phyloP scores from a whole-genome alignment of 1,140 invertebrate genomes.

The Apis florea region DNA sequence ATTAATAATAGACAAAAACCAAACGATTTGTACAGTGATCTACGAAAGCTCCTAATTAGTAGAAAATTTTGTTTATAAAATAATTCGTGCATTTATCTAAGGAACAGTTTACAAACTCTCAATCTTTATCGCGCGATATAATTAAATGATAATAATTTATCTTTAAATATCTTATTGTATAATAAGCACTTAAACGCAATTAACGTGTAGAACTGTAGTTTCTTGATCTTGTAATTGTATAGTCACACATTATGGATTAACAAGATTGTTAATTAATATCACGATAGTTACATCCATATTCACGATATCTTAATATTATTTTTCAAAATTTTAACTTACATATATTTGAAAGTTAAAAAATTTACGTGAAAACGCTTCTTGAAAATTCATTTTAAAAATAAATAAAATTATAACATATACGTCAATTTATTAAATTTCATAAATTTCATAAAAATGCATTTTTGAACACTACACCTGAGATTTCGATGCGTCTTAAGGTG shows the following conservation, averaged over 20 bases:
- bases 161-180: not conserved
- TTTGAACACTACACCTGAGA: conserved; percentile 3
- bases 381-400: not conserved
- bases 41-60: conserved; percentile 11
- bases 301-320: not conserved
- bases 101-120: not conserved
- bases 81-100: conserved; percentile 14
- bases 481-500: not conserved
- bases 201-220: not conserved
- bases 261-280: not conserved
- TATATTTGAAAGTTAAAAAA: not conserved
- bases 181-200: not conserved
- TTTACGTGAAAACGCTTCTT: not conserved
- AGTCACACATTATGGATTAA: not conserved
- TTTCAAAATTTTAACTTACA: not conserved
- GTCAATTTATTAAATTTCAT: too few relatives aligned
- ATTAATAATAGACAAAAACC: not conserved
- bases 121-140: not conserved
- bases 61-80: conserved; percentile 18
- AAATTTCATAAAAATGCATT: not conserved
- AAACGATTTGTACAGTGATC: not conserved
- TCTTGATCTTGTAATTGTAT: not conserved
- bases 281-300: not conserved
- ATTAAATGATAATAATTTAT: not conserved
- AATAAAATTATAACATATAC: not conserved